Evolutionary conservation across 2,113 vertebrate genomes (phyloP), one percentile per base, ranked within the genome.

Genomic region (Bambusicola thoracicus): DNA sequence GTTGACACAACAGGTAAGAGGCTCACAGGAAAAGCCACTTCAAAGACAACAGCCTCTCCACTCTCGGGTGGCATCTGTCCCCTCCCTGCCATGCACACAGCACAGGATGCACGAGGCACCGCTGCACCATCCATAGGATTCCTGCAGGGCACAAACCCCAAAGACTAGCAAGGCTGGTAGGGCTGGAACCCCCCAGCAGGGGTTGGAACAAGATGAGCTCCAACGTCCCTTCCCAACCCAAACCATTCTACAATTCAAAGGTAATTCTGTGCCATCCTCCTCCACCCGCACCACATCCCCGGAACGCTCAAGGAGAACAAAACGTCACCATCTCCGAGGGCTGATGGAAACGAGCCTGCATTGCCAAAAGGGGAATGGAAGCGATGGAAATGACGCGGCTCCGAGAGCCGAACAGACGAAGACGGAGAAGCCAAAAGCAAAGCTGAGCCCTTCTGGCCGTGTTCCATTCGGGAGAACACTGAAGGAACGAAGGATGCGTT

Each of bases 121-220:
- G 29, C 30, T 6, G 34, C 61, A 36, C 19, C 69, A 59, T n/a
- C 79, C 40, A 3, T 1, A 1, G 3, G 27, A 1, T 1, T 0
- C 36, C 90, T 15, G 24, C 24, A 1, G 56, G 51, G 51, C 51
- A 49, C 63, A 16, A 10, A 44, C 3, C 24, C 10, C 29, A 4
- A 17, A 24, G 38, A 44, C 22, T 0, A 77, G 34, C 30, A 7
- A 65, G 49, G 11, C n/a, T 3, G 24, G 24, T 8, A 14, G 15
- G 27, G 27, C 51, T 30, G 53, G 30, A 32, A 19, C 53, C 53
- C 30, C 30, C 30, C 17, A 56, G 30, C 53, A 56, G 53, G 53
- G 30, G 10, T 14, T 19, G 53, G 53, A 32, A 32, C 30, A 32
- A 18, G 17, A 32, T 56, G 9, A 56, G 29, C 53, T 32, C 30